These are phyloP conservation scores for Neosalanx taihuensis DNA, from an alignment of 2,797 vertebrate genomes.

Conservation along the genomic window DNA sequence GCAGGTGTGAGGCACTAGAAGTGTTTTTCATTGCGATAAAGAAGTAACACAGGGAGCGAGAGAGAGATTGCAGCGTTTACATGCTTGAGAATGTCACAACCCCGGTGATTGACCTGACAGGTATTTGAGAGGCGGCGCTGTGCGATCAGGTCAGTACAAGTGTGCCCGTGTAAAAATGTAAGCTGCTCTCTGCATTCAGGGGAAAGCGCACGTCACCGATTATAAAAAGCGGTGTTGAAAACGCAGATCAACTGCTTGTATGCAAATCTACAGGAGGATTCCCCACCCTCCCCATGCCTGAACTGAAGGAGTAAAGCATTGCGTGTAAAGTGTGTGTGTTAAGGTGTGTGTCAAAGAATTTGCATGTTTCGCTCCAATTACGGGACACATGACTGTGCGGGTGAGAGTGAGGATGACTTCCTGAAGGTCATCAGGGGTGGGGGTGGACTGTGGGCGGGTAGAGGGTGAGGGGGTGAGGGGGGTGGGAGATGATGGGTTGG, in stretches of 20 bases:
- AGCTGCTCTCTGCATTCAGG: neutral
- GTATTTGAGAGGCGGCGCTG: constrained; percentile 39
- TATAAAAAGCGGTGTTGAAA: neutral
- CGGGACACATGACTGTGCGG: neutral
- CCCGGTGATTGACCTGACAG: neutral
- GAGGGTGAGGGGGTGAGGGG: neutral
- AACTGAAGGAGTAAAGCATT: no score
- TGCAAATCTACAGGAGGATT: neutral
- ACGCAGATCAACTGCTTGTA: neutral
- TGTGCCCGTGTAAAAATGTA: neutral
- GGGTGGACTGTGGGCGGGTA: neutral
- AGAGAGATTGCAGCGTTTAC: neutral
- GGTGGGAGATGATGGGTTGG: neutral
- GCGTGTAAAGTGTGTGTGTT: no score
- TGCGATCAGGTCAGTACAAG: constrained; percentile 54
- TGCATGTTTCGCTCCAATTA: neutral
- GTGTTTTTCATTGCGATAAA: neutral
- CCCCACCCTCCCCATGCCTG: neutral
- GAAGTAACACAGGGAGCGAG: neutral
- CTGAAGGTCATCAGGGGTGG: neutral
- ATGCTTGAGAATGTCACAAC: no score
- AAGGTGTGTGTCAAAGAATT: no score
- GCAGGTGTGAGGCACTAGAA: neutral
- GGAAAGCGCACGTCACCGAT: neutral
- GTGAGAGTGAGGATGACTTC: neutral